Evolutionary conservation across 2,888 invertebrate genomes (phyloP), one percentile per base, ranked within the genome.

Genomic region (Oscheius sp.): DNA sequence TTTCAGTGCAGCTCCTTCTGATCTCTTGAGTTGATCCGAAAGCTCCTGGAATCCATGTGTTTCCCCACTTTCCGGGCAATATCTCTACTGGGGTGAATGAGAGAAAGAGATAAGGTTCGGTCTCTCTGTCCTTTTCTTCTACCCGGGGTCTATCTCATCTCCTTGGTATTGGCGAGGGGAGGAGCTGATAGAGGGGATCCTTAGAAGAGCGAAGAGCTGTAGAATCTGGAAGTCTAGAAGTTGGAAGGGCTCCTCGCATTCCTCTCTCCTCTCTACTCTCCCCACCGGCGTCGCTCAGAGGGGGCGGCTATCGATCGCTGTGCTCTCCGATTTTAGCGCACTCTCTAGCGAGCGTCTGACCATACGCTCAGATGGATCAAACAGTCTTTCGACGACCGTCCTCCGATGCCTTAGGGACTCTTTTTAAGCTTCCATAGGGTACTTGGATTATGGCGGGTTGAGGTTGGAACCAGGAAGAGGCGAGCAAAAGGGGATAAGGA

Each of bases 291-390:
- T 48, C 48, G 48, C 37, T 17, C 64, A 48, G 50, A 50, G 46
- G 48, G 50, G 64, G 64, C 64, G 64, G 29, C 48, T 64, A 64
- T 64, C 25, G 64, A 64, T 64, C 50, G 48, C 64, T 34, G 48
- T 15, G n/a, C 64, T 34, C 64, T 64, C 64, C 50, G 15, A 17
- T 17, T 25, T 17, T 46, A 12, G 4, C 48, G 20, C 25, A 34
- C 64, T 64, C 64, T 50, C 64, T 64, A 33, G 27, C 12, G 33
- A 23, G 17, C 23, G 48, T 64, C 64, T 64, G 50, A 61, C 50
- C 64, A 64, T 64, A 46, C 48, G 64, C 64, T 64, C 48, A 64
- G 50, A 64, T 64, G 64, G 50, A 64, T 64, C 64, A 64, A 64
- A 64, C 64, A 64, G 48, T 50, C 50, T 48, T 33, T 27, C 45